These are phyloP conservation scores for Antitype chi DNA, from an alignment of 2,888 invertebrate species.

Conservation along the genomic window DNA sequence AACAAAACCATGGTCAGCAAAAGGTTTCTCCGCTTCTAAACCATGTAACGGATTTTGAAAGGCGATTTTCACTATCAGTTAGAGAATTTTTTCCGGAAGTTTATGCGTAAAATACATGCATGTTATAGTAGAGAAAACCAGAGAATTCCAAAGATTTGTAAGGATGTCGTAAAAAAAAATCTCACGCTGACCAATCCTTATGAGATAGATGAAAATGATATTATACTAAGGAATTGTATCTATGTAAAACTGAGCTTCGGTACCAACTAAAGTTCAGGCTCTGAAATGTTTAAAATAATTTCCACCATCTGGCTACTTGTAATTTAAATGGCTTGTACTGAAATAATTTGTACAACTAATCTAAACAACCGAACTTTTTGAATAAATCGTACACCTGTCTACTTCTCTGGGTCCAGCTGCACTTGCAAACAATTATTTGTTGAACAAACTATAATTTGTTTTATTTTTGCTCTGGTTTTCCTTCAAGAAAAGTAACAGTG, in stretches of 20 bases:
- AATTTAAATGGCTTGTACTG: slow-evolving; percentile 49
- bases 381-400: slow-evolving; percentile 56
- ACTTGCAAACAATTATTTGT: slow-evolving; percentile 52
- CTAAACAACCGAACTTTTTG: slow-evolving; percentile 51
- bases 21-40: too few species aligned
- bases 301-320: slow-evolving; percentile 34
- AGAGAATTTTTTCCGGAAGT: too few species aligned
- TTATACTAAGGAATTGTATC: too few species aligned
- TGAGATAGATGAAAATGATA: too few species aligned
- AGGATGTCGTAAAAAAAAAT: too few species aligned
- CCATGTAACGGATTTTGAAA: too few species aligned
- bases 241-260: neutral
- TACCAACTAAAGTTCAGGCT: neutral
- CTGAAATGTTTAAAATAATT: slow-evolving; percentile 35
- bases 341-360: slow-evolving; percentile 55
- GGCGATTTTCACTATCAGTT: too few species aligned
- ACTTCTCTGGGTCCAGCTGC: slow-evolving; percentile 32
- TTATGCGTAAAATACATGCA: too few species aligned
- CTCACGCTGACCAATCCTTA: too few species aligned
- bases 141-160: too few species aligned
- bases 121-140: too few species aligned
- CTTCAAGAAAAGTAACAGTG: slow-evolving; percentile 29
- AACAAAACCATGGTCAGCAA: too few species aligned
- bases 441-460: slow-evolving; percentile 43
- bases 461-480: slow-evolving; percentile 12